Conservation (phyloP, 23 tunicate genomes). For the Oikopleura vanhoeffeni region DNA sequence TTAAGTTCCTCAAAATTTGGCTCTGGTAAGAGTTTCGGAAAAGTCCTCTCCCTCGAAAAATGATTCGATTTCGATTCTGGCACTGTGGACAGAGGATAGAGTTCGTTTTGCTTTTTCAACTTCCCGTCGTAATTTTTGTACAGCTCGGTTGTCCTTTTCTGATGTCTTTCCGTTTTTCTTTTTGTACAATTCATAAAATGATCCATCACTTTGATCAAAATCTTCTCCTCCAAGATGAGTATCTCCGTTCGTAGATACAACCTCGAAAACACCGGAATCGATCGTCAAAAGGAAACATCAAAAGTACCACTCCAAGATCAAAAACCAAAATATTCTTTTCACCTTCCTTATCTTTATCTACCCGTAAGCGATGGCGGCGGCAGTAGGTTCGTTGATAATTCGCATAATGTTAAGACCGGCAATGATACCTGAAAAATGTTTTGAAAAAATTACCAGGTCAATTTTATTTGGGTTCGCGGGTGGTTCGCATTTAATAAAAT, state of each 20-base stretch:
- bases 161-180: slow-evolving; percentile 70
- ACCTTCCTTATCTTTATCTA: slow-evolving; percentile 33
- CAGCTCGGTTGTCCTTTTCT: slow-evolving; percentile 57
- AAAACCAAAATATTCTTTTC: slow-evolving; percentile 36
- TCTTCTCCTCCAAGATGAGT: slow-evolving; percentile 51
- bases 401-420: slow-evolving; percentile 34
- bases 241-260: slow-evolving; percentile 46
- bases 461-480: no score
- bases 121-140: slow-evolving; percentile 76
- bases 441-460: no score
- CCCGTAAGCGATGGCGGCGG: slow-evolving; percentile 60
- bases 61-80: slow-evolving; percentile 70
- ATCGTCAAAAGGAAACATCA: slow-evolving; percentile 58
- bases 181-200: slow-evolving; percentile 67
- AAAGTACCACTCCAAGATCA: slow-evolving; percentile 91
- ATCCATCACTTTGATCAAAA: slow-evolving; percentile 41
- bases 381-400: slow-evolving; percentile 66
- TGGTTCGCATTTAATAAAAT: no score
- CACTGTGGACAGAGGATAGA: slow-evolving; percentile 55
- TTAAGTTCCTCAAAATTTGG: slow-evolving; percentile 90
- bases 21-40: slow-evolving; percentile 73
- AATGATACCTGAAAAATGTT: no score
- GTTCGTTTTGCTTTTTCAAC: slow-evolving; percentile 92
- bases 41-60: slow-evolving; percentile 80
- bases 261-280: slow-evolving; percentile 51